Percentiles rank a stretch among this genome's conserved stretches.
These are phyloP conservation scores for Cataglyphis albicans DNA, from an alignment of 2,888 invertebrate genomes.

Conservation along the genomic window DNA sequence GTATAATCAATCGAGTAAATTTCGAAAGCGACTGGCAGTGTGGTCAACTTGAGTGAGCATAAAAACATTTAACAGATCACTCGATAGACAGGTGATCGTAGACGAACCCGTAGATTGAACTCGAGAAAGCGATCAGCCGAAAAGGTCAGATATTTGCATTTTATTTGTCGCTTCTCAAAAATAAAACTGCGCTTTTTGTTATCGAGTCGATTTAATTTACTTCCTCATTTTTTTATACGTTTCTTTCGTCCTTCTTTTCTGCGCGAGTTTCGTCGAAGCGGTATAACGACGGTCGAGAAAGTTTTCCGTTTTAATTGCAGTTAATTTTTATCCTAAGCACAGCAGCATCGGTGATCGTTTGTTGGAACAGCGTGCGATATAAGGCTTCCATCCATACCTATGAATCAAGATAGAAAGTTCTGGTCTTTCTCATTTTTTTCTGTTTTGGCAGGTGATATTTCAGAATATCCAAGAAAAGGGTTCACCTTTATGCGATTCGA, in stretches of 20 bases:
- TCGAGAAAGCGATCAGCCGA: constrained; percentile 54
- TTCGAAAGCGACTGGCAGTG: constrained; percentile 45
- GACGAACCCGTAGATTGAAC: neutral
- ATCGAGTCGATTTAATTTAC: constrained; percentile 6
- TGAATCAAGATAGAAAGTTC: constrained; percentile 43
- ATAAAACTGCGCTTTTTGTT: constrained; percentile 31
- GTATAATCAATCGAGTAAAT: constrained; percentile 24
- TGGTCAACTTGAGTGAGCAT: neutral
- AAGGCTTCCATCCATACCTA: constrained; percentile 72
- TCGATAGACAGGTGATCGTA: constrained; percentile 1
- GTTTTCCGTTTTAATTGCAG: constrained; percentile 70
- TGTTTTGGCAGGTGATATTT: constrained; percentile 27
- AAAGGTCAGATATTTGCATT: constrained; percentile 60
- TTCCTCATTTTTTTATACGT: constrained; percentile 12
- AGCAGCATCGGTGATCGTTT: constrained; percentile 63
- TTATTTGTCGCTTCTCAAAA: constrained; percentile 28
- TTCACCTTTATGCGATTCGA: constrained; percentile 59
- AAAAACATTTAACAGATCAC: constrained; percentile 25
- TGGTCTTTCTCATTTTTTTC: constrained; percentile 21
- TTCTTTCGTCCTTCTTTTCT: constrained; percentile 15
- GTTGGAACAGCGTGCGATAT: constrained; percentile 63
- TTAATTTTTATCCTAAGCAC: constrained; percentile 63
- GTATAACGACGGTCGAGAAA: constrained; percentile 64
- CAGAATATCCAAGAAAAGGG: constrained; percentile 61
- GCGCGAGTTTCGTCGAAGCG: constrained; percentile 7